Evolutionary conservation across 2,888 invertebrate species (phyloP).

Genomic region (Drosophila neotestacea): DNA sequence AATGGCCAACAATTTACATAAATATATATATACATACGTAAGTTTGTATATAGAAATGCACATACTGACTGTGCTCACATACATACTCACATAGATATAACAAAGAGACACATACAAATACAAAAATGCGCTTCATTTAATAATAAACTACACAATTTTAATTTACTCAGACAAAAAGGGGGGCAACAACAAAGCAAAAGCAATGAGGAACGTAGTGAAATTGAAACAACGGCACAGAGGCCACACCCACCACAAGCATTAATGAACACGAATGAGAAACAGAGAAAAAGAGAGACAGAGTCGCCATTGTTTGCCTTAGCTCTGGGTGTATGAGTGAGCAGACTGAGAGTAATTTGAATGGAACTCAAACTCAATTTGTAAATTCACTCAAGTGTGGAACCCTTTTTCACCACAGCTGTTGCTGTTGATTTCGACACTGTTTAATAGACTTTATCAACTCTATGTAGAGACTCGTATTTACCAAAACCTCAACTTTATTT

Average conservation of each 20-base stretch:
- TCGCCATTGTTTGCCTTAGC: slow-evolving; percentile 67
- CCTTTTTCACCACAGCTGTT: slow-evolving; percentile 66
- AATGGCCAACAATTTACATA: slow-evolving; percentile 61
- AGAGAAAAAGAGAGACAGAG: slow-evolving; percentile 29
- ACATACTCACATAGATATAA: slow-evolving; percentile 20
- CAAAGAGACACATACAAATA: slow-evolving; percentile 62
- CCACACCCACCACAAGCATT: slow-evolving; percentile 56
- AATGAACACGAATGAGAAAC: slow-evolving; percentile 9
- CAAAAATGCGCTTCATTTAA: slow-evolving; percentile 83
- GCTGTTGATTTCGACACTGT: slow-evolving; percentile 38
- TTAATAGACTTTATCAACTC: slow-evolving; percentile 62
- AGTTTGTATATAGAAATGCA: slow-evolving; percentile 23
- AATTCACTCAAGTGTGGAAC: slow-evolving; percentile 21
- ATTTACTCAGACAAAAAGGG: slow-evolving; percentile 75
- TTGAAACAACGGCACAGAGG: slow-evolving; percentile 41
- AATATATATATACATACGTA: slow-evolving; percentile 17
- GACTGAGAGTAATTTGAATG: slow-evolving; percentile 32
- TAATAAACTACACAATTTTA: slow-evolving; percentile 84
- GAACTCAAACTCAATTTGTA: slow-evolving; percentile 31
- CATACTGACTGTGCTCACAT: slow-evolving; percentile 8
- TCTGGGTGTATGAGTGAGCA: slow-evolving; percentile 32
- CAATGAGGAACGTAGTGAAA: slow-evolving; percentile 54
- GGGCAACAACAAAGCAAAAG: slow-evolving; percentile 32
- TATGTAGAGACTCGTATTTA: neutral
- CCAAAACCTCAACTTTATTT: slow-evolving; percentile 27